Base-by-base conservation (phyloP, 2,797 vertebrate genomes). In the Enteromius paludinosus region DNA sequence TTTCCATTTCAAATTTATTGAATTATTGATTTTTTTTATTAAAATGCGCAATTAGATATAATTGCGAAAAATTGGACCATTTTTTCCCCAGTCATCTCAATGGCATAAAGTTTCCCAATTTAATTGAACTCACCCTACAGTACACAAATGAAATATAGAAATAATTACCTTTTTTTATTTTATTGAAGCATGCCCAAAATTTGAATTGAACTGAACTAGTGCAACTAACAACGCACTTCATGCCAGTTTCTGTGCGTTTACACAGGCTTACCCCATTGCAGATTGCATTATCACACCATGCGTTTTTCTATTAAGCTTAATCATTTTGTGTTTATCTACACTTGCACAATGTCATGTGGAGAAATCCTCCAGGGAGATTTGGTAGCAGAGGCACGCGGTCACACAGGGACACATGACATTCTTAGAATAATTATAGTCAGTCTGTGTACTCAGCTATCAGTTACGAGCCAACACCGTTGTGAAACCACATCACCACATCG, bases 381-480 rank as follows among this genome's bases (percentile, higher is more conserved):
- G 23, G 52, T 81, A 83, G 62, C 54, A n/a, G 43, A 38, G 45
- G 49, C 62, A 25, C 56, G 41, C 54, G 52, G 81, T 85, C 86
- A 84, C 47, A 61, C 75, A 30, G 72, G 84, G 84, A 84, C 77
- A 76, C 88, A 90, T 87, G 79, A 82, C 88, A 91, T 92, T 92
- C 88, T 70, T 86, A 41, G 83, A 92, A 92, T 93, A 87, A 87
- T 91, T 93, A 85, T 88, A 91, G 87, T 83, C 38, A 35, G 79
- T 5, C 59, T 70, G 66, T 79, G 64, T 33, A 81, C 86, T 86
- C 69, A 77, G 88, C 83, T 85, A 83, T 90, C 78, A 86, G 83
- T 92, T 86, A 78, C 85, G 75, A 59, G n/a, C 49, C 80, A 41
- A 79, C 66, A 65, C 83, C 52, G 23, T 66, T 88, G 81, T 79